A percentile compares a stretch with the other conserved stretches of the same genome.
These are phyloP conservation scores for Leptatherina wallacei DNA, from an alignment of 2,797 vertebrate species.

Conservation along the genomic window DNA sequence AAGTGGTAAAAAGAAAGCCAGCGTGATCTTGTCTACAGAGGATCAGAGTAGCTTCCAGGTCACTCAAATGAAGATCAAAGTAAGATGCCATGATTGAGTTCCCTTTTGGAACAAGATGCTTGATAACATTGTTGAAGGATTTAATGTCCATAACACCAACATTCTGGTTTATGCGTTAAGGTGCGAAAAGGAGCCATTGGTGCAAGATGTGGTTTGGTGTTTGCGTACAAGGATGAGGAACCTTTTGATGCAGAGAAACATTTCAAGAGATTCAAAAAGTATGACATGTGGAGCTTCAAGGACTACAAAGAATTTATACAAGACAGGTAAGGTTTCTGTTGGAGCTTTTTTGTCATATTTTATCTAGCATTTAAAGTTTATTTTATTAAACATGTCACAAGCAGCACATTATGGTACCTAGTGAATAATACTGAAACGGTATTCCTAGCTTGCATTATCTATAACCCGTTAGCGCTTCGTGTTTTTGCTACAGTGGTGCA, in stretches of 20 bases:
- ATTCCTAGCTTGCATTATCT: background rate
- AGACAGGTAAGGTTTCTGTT: slow-evolving; percentile 81
- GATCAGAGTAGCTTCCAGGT: slow-evolving; percentile 93
- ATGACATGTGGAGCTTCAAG: slow-evolving; percentile 89
- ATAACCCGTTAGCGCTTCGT: background rate
- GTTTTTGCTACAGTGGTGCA: slow-evolving; percentile 7
- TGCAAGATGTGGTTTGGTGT: slow-evolving; percentile 94
- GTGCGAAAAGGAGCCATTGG: slow-evolving; percentile 95
- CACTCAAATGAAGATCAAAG: slow-evolving; percentile 96
- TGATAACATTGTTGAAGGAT: background rate
- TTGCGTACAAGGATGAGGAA: slow-evolving; percentile 88
- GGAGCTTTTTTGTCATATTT: background rate
- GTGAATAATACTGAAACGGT: background rate
- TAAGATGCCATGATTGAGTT: slow-evolving; percentile 64
- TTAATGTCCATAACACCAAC: background rate
- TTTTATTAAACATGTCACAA: background rate
- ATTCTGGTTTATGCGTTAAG: slow-evolving; percentile 72
- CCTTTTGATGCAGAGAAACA: slow-evolving; percentile 94
- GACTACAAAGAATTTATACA: slow-evolving; percentile 93
- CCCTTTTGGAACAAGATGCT: background rate
- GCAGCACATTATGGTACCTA: background rate
- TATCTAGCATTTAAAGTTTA: background rate
- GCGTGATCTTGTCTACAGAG: slow-evolving; percentile 93
- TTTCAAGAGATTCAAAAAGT: slow-evolving; percentile 92
- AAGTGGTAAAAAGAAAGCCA: slow-evolving; percentile 92